Evolutionary conservation across 2,113 vertebrate genomes (phyloP).

Genomic region (Eolophus roseicapilla): DNA sequence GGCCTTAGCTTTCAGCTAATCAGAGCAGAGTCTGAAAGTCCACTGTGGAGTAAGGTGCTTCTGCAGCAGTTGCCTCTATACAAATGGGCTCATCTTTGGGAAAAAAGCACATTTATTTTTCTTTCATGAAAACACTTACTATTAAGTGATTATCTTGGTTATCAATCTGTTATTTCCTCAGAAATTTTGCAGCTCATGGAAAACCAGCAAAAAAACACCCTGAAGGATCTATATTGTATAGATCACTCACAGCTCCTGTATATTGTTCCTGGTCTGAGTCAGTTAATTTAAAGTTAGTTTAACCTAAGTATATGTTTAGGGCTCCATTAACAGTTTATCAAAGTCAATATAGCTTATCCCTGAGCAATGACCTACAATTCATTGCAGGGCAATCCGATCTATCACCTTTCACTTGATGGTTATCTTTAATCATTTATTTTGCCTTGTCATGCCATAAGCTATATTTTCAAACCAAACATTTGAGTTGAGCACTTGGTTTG

Average conservation of each 20-base stretch:
- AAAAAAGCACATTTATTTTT: background rate
- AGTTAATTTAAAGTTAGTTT: conserved; percentile 53
- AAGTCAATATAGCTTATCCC: conserved; percentile 45
- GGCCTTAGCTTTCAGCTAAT: background rate
- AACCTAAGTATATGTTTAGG: conserved; percentile 53
- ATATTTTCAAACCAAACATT: conserved; percentile 63
- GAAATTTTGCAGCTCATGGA: background rate
- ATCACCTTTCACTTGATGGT: conserved; percentile 74
- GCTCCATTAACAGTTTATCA: conserved; percentile 36
- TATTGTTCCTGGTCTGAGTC: background rate
- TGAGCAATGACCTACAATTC: conserved; percentile 70
- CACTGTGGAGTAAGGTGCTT: background rate
- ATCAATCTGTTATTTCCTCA: background rate
- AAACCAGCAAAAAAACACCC: background rate
- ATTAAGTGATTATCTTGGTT: background rate
- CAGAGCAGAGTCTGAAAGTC: background rate
- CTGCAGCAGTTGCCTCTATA: background rate
- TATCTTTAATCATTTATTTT: conserved; percentile 76
- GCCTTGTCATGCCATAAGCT: conserved; percentile 38
- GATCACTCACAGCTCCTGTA: background rate
- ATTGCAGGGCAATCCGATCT: conserved; percentile 59
- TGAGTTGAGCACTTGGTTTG: conserved; percentile 61
- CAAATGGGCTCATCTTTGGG: background rate
- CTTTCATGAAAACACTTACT: background rate
- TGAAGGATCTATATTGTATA: background rate